A percentile compares a stretch with the other conserved stretches of the same genome.
phyloP scores from a whole-genome alignment of 2,113 vertebrate genomes.

The Struthio camelus region DNA sequence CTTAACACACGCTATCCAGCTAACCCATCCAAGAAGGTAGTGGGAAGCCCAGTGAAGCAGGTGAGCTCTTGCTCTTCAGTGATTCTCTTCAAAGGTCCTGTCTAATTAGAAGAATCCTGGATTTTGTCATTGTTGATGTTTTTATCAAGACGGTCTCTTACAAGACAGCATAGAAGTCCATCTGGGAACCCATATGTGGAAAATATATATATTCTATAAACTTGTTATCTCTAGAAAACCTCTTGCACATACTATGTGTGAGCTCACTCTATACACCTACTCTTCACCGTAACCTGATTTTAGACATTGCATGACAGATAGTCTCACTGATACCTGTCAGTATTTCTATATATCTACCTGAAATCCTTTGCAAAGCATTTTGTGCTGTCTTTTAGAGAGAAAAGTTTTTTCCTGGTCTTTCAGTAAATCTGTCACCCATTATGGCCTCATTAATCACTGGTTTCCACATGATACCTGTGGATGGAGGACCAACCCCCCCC shows the following conservation, averaged over 20 bases:
- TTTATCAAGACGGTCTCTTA: constrained; percentile 56
- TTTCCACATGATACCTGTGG: neutral
- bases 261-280: constrained; percentile 35
- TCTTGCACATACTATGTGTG: neutral
- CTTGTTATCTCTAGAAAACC: constrained; percentile 48
- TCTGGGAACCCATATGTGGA: constrained; percentile 60
- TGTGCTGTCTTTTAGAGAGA: neutral
- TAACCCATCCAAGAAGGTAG: neutral
- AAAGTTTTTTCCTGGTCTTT: neutral
- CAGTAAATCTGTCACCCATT: neutral
- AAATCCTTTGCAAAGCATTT: neutral
- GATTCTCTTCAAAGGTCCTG: neutral
- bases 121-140: constrained; percentile 23
- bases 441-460: neutral
- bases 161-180: constrained; percentile 39
- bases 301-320: constrained; percentile 28
- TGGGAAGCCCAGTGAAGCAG: neutral
- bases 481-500: neutral
- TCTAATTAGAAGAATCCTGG: constrained; percentile 11
- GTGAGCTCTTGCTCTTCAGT: neutral
- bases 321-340: neutral
- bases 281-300: constrained; percentile 29
- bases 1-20: neutral
- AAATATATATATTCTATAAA: constrained; percentile 49
- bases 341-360: neutral